These are phyloP conservation scores for Eilema griseolum DNA, from an alignment of 2,888 invertebrate species.

Conservation along the genomic window DNA sequence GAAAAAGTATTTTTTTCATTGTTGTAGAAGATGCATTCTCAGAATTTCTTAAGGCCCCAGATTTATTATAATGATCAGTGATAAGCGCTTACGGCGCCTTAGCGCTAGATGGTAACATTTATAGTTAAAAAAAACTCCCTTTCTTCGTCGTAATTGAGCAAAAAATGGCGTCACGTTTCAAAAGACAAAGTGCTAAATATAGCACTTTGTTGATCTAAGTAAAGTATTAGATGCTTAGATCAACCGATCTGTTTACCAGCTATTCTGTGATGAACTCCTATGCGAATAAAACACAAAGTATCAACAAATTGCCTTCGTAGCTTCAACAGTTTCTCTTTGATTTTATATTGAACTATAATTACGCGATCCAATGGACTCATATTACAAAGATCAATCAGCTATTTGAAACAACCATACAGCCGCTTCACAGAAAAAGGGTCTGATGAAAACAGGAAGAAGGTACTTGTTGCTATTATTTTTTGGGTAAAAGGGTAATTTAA, in stretches of 20 bases:
- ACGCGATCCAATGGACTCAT: slow-evolving; percentile 25
- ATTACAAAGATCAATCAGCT: slow-evolving; percentile 41
- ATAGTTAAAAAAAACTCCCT: neutral
- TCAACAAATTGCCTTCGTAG: slow-evolving; percentile 28
- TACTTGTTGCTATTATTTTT: neutral
- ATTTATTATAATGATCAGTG: slow-evolving; percentile 3
- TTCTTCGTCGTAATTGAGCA: slow-evolving; percentile 5
- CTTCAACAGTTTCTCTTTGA: slow-evolving; percentile 17
- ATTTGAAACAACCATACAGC: slow-evolving; percentile 28
- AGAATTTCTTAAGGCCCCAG: neutral
- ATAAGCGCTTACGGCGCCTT: neutral
- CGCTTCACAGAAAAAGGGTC: slow-evolving; percentile 18
- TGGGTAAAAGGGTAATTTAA: neutral
- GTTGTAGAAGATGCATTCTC: slow-evolving; percentile 1
- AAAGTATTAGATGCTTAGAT: neutral
- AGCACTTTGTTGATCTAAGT: too few relatives aligned
- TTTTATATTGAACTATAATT: slow-evolving; percentile 41
- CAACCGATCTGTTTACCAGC: neutral
- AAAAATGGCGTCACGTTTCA: neutral
- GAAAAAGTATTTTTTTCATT: neutral
- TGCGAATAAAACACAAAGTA: slow-evolving; percentile 20
- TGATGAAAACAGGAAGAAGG: neutral
- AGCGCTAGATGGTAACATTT: slow-evolving; percentile 2
- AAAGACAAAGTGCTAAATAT: neutral
- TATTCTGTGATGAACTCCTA: slow-evolving; percentile 6